A percentile compares a stretch with the other conserved stretches of the same genome.
These are phyloP conservation scores for Irena cyanogastra DNA, from an alignment of 2,113 vertebrate species.

Conservation along the genomic window DNA sequence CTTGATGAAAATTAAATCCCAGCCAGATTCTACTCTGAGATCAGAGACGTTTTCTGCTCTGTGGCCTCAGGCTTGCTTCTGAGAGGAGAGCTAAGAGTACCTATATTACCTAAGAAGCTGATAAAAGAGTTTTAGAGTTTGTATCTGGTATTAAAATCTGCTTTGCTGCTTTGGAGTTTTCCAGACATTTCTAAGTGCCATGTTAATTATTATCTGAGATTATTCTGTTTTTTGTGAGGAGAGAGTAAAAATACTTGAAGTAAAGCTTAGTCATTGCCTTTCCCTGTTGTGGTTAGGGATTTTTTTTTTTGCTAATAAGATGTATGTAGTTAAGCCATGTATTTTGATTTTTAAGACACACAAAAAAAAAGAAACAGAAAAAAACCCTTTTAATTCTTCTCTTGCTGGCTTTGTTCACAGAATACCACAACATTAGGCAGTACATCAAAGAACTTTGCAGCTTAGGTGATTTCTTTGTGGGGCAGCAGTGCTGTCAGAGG, in stretches of 20 bases:
- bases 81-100: not conserved
- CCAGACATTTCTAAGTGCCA: not conserved
- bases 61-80: not conserved
- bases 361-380: not conserved
- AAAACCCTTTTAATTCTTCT: not conserved
- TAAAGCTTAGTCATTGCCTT: not conserved
- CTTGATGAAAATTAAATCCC: not conserved
- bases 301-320: not conserved
- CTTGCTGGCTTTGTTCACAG: not conserved
- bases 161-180: not conserved
- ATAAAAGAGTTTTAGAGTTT: not conserved
- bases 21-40: not conserved
- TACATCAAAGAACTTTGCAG: not conserved
- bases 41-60: not conserved
- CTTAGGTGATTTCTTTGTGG: not conserved
- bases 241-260: not conserved
- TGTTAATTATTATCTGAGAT: not conserved
- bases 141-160: not conserved
- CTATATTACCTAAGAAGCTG: not conserved
- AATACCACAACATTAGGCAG: not conserved
- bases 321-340: not conserved
- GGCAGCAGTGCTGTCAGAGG: not conserved
- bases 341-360: not conserved
- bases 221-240: not conserved
- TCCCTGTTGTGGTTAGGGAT: not conserved